Conservation (phyloP, 2,113 vertebrate genomes). For the Dinomys branickii region DNA sequence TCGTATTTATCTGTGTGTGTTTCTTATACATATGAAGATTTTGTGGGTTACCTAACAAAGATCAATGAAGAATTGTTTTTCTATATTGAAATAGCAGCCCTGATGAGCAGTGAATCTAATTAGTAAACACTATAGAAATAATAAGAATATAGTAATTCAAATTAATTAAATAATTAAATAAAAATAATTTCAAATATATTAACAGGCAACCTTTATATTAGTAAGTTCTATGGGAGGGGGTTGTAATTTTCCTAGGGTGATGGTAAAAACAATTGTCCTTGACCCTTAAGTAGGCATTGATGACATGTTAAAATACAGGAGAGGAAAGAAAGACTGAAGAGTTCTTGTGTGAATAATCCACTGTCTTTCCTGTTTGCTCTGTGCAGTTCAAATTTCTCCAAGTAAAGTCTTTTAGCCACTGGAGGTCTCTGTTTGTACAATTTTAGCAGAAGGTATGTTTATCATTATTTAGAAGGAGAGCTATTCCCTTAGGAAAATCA, state of each 20-base stretch:
- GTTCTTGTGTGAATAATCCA: not conserved
- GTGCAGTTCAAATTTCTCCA: conserved; percentile 4
- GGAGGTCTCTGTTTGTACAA: conserved; percentile 70
- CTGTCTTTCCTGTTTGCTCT: conserved; percentile 53
- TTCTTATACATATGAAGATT: not conserved
- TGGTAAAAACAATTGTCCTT: conserved; percentile 21
- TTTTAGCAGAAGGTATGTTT: conserved; percentile 17
- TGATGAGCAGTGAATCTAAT: not conserved
- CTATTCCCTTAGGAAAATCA: not conserved
- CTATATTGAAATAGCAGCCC: not conserved
- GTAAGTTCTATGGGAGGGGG: not conserved
- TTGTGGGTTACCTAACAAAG: not conserved
- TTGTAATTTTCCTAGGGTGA: conserved; percentile 43
- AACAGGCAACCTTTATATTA: conserved; percentile 11
- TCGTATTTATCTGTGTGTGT: not conserved
- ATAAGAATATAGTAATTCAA: not conserved
- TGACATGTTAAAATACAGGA: conserved; percentile 33
- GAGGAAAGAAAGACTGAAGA: conserved; percentile 51
- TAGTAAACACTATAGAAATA: conserved; percentile 2
- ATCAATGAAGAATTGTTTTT: conserved; percentile 7
- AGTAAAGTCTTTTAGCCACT: conserved; percentile 66
- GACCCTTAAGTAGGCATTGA: not conserved
- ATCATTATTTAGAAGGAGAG: conserved; percentile 37
- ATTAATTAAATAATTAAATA: conserved; percentile 8
- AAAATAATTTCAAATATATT: conserved; percentile 44